Evolutionary conservation across 1,140 invertebrate species (phyloP).

Genomic region (Lithobius niger): DNA sequence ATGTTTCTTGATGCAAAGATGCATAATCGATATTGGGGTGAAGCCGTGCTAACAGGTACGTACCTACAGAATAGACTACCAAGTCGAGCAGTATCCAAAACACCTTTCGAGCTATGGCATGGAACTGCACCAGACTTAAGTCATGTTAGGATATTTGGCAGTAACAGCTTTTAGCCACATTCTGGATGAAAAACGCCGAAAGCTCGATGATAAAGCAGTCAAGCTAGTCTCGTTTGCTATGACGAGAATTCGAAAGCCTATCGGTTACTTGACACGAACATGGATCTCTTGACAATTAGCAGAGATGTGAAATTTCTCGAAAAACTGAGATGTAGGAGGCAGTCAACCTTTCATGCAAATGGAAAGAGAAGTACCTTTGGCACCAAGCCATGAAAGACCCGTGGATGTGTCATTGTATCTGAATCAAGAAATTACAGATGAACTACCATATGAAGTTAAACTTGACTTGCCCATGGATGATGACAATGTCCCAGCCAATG

Average conservation of each 20-base stretch:
- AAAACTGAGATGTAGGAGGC: too few relatives aligned
- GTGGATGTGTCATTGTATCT: too few relatives aligned
- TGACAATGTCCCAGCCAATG: not conserved
- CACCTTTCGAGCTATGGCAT: conserved; percentile 31
- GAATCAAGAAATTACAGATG: too few relatives aligned
- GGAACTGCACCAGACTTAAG: conserved; percentile 21
- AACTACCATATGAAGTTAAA: not conserved
- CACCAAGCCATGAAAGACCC: too few relatives aligned
- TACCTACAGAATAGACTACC: conserved; percentile 34
- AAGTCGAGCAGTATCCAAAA: conserved; percentile 27
- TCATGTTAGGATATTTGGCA: conserved; percentile 24
- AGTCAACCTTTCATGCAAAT: too few relatives aligned
- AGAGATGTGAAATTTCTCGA: not conserved
- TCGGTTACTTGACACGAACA: not conserved
- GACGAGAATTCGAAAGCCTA: not conserved
- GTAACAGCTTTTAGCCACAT: conserved; percentile 16
- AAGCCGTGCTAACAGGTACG: conserved; percentile 28
- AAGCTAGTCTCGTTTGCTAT: not conserved
- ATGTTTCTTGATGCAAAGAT: conserved; percentile 28
- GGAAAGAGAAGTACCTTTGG: too few relatives aligned
- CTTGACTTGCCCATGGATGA: not conserved
- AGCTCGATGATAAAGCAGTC: not conserved
- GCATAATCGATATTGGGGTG: conserved; percentile 31
- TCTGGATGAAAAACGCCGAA: not conserved
- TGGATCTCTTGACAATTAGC: not conserved